Percentiles rank a stretch among this genome's conserved stretches.
phyloP scores from a whole-genome alignment of 2,888 invertebrate species.

The Trypoxylon attenuatum region DNA sequence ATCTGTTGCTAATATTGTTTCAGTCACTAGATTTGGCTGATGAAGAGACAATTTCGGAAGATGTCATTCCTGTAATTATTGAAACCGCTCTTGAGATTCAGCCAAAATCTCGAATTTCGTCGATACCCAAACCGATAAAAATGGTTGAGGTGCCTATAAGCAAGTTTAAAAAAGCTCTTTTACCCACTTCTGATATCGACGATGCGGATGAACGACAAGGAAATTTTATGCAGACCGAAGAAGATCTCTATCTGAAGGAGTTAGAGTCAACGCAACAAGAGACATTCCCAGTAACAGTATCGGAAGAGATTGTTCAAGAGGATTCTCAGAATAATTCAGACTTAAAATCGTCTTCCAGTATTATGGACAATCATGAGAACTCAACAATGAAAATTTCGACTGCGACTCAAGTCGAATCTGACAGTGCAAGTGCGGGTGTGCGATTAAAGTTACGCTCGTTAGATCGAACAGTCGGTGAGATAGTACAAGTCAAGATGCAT shows the following conservation, averaged over 20 bases:
- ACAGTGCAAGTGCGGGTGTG: neutral
- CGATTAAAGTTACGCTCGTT: slow-evolving; percentile 39
- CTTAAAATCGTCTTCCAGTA: slow-evolving; percentile 4
- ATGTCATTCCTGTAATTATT: neutral
- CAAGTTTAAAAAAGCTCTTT: slow-evolving; percentile 11
- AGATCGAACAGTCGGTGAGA: slow-evolving; percentile 38
- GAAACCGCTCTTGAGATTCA: neutral
- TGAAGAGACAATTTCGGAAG: neutral
- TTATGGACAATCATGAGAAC: neutral
- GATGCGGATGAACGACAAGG: neutral
- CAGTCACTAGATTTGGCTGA: neutral
- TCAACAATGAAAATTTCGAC: neutral
- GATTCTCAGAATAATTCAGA: neutral
- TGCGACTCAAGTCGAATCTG: neutral
- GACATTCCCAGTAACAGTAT: neutral
- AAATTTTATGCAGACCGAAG: neutral
- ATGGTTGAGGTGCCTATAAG: slow-evolving; percentile 17
- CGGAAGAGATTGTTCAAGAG: neutral
- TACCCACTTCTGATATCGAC: slow-evolving; percentile 4
- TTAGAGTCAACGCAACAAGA: neutral
- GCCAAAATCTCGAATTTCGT: neutral
- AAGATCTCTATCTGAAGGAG: neutral
- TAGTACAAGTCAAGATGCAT: slow-evolving; percentile 71
- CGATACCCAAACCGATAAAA: slow-evolving; percentile 4
- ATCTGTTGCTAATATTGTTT: neutral